phyloP scores from a whole-genome alignment of 2,888 invertebrate genomes.

The Leucoptera coffeella region DNA sequence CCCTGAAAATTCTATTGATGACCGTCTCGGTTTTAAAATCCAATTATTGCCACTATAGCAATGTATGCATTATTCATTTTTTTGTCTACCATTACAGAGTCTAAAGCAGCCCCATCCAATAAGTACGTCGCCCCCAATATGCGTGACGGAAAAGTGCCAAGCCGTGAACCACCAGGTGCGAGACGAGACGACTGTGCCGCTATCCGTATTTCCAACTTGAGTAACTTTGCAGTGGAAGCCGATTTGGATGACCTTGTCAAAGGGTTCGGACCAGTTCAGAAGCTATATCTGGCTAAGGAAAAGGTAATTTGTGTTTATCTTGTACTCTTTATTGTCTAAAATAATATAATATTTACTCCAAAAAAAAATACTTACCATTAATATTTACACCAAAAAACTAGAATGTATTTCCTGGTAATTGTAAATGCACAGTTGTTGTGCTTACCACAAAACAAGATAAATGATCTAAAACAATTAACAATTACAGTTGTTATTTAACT shows the following conservation, averaged over 20 bases:
- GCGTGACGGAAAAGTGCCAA: constrained; percentile 72
- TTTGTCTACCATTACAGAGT: constrained; percentile 15
- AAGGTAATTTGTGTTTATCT: constrained; percentile 37
- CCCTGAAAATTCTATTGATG: no score
- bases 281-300: constrained; percentile 94
- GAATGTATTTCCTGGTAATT: no score
- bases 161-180: constrained; percentile 58
- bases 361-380: no score
- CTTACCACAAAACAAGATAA: no score
- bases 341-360: background rate
- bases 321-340: background rate
- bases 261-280: constrained; percentile 87
- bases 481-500: no score
- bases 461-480: no score
- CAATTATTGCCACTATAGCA: no score
- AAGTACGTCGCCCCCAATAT: constrained; percentile 87
- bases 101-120: constrained; percentile 43
- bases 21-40: no score
- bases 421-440: no score
- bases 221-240: constrained; percentile 90
- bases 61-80: no score
- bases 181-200: constrained; percentile 83
- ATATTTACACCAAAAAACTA: no score
- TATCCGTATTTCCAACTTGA: constrained; percentile 94
- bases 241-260: constrained; percentile 95